phyloP scores from a whole-genome alignment of 2,113 vertebrate genomes.

The Sclerurus mexicanus region DNA sequence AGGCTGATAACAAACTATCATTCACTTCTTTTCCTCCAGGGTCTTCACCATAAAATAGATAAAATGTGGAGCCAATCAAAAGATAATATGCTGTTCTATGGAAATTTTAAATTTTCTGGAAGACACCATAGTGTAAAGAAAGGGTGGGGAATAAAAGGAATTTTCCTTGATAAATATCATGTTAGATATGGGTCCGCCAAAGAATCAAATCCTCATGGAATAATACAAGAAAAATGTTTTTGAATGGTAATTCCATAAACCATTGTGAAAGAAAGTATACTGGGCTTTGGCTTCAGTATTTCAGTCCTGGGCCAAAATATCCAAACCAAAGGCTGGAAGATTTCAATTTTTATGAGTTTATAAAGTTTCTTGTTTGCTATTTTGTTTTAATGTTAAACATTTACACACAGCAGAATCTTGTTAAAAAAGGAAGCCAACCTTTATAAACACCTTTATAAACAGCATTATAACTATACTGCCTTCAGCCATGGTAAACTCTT shows the following conservation, averaged over 20 bases:
- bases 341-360: background rate
- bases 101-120: background rate
- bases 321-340: background rate
- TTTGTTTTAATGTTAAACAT: background rate
- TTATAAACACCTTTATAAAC: background rate
- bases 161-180: background rate
- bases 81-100: background rate
- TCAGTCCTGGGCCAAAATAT: background rate
- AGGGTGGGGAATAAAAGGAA: background rate
- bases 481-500: background rate
- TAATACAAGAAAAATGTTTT: background rate
- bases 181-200: background rate
- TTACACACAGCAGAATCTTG: background rate
- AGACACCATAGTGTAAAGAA: background rate
- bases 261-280: background rate
- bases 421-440: fast-evolving
- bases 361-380: background rate
- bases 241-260: background rate
- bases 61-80: background rate
- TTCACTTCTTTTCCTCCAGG: background rate
- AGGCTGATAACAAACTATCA: background rate
- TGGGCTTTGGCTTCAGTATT: background rate
- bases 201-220: background rate
- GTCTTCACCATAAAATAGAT: background rate
- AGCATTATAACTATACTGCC: background rate